These are phyloP conservation scores for Zophobas morio DNA, from an alignment of 1,140 invertebrate genomes.

Conservation along the genomic window DNA sequence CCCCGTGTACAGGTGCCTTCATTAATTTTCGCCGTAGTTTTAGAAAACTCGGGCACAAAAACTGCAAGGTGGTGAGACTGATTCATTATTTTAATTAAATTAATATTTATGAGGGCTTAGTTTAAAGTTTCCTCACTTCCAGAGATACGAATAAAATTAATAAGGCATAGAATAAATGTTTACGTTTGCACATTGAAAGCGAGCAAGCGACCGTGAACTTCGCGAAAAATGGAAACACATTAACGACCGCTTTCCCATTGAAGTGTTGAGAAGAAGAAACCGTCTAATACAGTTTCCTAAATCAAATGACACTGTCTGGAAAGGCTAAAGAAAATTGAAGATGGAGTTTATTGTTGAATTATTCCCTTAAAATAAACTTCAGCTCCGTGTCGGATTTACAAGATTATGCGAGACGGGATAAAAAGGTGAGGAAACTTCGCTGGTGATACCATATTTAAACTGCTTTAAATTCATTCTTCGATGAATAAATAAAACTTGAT, in stretches of 20 bases:
- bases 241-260: background rate
- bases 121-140: background rate
- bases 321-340: constrained; percentile 27
- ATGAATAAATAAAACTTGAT: background rate
- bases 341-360: constrained; percentile 24
- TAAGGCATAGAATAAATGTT: constrained; percentile 4
- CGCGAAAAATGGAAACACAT: constrained; percentile 10
- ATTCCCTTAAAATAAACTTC: constrained; percentile 11
- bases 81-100: constrained; percentile 38
- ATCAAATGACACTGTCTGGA: constrained; percentile 34
- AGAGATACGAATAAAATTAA: background rate
- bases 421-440: background rate
- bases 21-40: constrained; percentile 10
- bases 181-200: constrained; percentile 11
- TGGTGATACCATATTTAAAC: no score
- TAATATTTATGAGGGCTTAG: constrained; percentile 4
- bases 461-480: no score
- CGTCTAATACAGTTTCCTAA: constrained; percentile 18
- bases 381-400: background rate
- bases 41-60: background rate
- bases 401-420: background rate
- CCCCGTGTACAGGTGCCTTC: background rate
- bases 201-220: constrained; percentile 1
- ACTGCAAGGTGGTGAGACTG: background rate
- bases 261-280: constrained; percentile 5